Base-by-base conservation (phyloP, 2,888 invertebrate genomes). In the Mactromeris polynyma region DNA sequence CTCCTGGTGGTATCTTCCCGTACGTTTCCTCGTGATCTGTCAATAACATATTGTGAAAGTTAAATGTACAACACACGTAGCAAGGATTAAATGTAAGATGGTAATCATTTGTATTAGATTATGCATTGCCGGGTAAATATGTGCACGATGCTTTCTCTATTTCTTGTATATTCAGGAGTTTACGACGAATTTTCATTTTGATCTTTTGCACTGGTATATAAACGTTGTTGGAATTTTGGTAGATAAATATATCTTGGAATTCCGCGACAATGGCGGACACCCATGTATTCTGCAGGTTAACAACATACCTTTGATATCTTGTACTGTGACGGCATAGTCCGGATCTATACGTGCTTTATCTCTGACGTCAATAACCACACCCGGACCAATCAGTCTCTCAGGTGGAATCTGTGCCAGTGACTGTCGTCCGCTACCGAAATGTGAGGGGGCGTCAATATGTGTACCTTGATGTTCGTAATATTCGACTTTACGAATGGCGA, bases 381-480 rank as follows among this genome's bases (percentile, higher is more conserved):
- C 94, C 90, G 96, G 96, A 26, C 95, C 97, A 42, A 97, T 94
- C 38, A 97, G 93, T 69, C 93, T 93, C 1, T 94, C 90, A 0
- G 95, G 79, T 0, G 97, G 97, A 86, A 98, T 97, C 51, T 97
- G 97, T 14, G 97, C 97, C 0, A 97, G 97, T 31, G 96, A 97
- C 95, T 97, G 96, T 0, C 97, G 97, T 1, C 96, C 93, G 9
- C 93, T 93, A 54, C 95, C 93, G 93, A 97, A 97, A 94, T 98
- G 98, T 88, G 97, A 97, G 0, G 98, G 98, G 0, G 98, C 97
- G 91, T 98, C 98, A 17, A 98, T 88, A 93, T 98, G 98, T 0
- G 98, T 98, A 0, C 98, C 97, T 0, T 97, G 97, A 93, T 98
- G 98, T 91, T 98, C 98, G 42, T 85, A 90, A 0, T 97, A 85